Evolutionary conservation across 2,113 vertebrate genomes (phyloP), one percentile per base, ranked within the genome.

Genomic region (Chunga burmeisteri): DNA sequence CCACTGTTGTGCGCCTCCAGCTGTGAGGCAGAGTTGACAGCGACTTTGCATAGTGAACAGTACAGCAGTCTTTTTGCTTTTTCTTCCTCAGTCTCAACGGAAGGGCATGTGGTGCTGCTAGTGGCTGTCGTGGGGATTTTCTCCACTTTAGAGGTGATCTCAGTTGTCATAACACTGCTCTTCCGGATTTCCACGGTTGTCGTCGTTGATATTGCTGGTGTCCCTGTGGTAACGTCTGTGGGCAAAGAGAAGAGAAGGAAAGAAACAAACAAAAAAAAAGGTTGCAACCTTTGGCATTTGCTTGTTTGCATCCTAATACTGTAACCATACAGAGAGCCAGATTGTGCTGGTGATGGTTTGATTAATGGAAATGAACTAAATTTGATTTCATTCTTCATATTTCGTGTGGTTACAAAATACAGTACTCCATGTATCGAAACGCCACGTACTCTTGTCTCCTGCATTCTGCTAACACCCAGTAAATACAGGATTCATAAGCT

Each of bases 1-100:
- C 99, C 99, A 59, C 98, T 99, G 98, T 99, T 99, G 98, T 99
- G 99, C 11, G 99, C 99, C 96, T 99, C 99, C 97, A 99, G 98
- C 98, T 99, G 99, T 0, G 99, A 99, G 71, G 98, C 98, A 2
- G 99, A 99, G 98, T 99, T 99, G 97, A 99, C 99, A 49, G 99
- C 99, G 61, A 99, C 99, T 97, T 99, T 99, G 98, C 99, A 99
- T 95, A 99, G 99, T 22, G 99, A 99, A 97, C 99, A 99, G 98
- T 99, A 99, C 30, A 99, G 99, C 21, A 99, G 98, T 34, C 99
- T 97, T 21, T 98, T 98, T 16, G 99, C 99, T 95, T 99, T 99
- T 94, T 99, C 99, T 93, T 99, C 99, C 96, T 99, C 99, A 0
- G 99, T 99, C 97, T 99, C 99, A 2, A 94, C 53, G 3, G 97